Percentiles rank a stretch among this genome's conserved stretches.
These are phyloP conservation scores for Hylaea fasciaria DNA, from an alignment of 2,888 invertebrate genomes.

Conservation along the genomic window DNA sequence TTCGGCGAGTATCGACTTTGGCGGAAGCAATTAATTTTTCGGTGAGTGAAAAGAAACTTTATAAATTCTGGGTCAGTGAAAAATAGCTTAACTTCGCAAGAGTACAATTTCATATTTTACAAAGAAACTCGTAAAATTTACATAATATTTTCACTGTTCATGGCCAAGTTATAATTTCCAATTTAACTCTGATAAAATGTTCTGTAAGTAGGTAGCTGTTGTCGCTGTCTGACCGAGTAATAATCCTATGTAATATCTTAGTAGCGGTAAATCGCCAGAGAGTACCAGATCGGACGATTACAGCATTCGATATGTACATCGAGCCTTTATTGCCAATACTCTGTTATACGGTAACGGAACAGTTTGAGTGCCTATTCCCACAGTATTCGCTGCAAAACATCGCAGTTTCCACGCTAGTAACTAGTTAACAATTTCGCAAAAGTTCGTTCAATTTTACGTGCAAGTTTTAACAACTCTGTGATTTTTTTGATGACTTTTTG, in stretches of 20 bases:
- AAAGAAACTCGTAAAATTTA: too few species aligned
- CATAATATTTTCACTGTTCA: too few species aligned
- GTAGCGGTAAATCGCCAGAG: too few species aligned
- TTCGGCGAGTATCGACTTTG: conserved; percentile 35
- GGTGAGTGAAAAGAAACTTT: conserved; percentile 17
- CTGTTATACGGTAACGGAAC: too few species aligned
- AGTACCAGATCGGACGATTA: too few species aligned
- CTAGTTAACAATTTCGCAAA: conserved; percentile 61
- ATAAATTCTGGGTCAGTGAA: conserved; percentile 3
- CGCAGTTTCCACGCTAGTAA: conserved; percentile 34
- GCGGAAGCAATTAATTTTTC: conserved; percentile 31
- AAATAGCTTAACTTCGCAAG: background rate
- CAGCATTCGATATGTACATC: too few species aligned
- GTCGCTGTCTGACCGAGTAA: too few species aligned
- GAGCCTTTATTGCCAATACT: too few species aligned
- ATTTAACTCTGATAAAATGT: too few species aligned
- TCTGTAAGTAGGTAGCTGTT: too few species aligned
- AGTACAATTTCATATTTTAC: background rate
- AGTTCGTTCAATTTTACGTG: conserved; percentile 66
- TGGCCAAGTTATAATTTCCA: too few species aligned
- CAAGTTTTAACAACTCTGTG: conserved; percentile 67
- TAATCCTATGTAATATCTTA: too few species aligned
- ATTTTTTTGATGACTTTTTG: conserved; percentile 60
- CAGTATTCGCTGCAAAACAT: conserved; percentile 17
- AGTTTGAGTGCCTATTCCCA: background rate